Evolutionary conservation across 2,888 invertebrate species (phyloP).

Genomic region (Volucella bombylans): DNA sequence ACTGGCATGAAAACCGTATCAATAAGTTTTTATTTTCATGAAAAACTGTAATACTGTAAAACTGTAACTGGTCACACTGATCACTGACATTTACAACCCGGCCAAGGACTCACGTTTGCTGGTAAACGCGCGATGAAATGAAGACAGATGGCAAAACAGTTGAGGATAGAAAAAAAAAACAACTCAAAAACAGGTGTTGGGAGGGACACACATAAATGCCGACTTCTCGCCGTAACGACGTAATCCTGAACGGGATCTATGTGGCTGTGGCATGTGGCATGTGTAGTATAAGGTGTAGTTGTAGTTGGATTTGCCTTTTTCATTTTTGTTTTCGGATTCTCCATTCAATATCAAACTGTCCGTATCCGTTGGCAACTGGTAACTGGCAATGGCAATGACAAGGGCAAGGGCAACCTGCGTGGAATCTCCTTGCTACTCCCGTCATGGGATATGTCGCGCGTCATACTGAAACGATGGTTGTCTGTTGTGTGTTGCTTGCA

Average conservation of each 20-base stretch:
- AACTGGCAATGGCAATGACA: no score
- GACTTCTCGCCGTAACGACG: background rate
- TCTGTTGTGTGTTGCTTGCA: constrained; percentile 22
- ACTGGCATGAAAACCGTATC: no score
- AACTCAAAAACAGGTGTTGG: constrained; percentile 63
- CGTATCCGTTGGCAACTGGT: constrained; percentile 35
- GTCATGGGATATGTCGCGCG: constrained; percentile 60
- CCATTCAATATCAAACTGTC: constrained; percentile 34
- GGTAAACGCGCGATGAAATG: constrained; percentile 39
- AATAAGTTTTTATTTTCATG: no score
- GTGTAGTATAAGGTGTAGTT: constrained; percentile 26
- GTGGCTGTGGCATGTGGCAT: constrained; percentile 50
- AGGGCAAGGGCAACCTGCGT: constrained; percentile 55
- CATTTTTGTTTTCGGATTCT: constrained; percentile 35
- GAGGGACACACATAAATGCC: constrained; percentile 24
- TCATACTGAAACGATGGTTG: constrained; percentile 35
- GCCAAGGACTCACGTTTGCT: constrained; percentile 56
- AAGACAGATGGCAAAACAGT: constrained; percentile 60
- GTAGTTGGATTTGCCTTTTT: constrained; percentile 38
- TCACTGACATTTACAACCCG: constrained; percentile 37
- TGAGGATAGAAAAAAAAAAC: constrained; percentile 31
- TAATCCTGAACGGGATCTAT: constrained; percentile 45
- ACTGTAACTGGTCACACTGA: no score
- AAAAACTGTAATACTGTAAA: no score
- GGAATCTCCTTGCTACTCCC: constrained; percentile 54